These are phyloP conservation scores for Zosterops borbonicus DNA, from an alignment of 2,113 vertebrate species.

Conservation along the genomic window DNA sequence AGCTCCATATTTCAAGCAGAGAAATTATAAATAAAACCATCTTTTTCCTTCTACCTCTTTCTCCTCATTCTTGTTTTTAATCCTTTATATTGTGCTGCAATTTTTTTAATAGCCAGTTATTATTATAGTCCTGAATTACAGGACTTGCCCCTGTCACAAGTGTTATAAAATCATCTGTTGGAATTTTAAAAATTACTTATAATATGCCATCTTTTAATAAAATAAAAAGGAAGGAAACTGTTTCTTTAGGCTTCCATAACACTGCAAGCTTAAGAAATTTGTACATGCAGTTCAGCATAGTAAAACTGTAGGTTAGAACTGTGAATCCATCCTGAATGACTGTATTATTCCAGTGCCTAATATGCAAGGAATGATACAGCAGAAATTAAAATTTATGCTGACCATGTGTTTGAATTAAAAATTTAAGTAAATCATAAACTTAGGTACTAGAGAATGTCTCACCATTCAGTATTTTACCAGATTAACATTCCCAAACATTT, in stretches of 20 bases:
- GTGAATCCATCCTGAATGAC: not conserved
- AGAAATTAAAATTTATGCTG: not conserved
- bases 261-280: not conserved
- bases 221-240: not conserved
- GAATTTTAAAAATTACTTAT: not conserved
- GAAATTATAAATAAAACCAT: not conserved
- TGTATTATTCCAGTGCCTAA: not conserved
- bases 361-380: not conserved
- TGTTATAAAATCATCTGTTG: not conserved
- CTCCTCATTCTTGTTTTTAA: not conserved
- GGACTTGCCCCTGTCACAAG: not conserved
- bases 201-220: not conserved
- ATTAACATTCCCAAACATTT: not conserved
- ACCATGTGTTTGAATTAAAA: not conserved
- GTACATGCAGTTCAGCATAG: not conserved
- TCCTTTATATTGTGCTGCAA: not conserved
- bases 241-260: not conserved
- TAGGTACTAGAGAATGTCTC: not conserved
- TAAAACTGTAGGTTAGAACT: not conserved
- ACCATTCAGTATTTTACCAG: not conserved
- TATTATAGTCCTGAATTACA: not conserved
- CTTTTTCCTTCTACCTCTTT: not conserved
- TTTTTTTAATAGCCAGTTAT: not conserved
- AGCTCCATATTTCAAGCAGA: not conserved
- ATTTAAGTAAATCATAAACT: not conserved